These are phyloP conservation scores for Patiria pectinifera DNA, from an alignment of 53 echinoderm and acorn worm genomes.

Conservation along the genomic window DNA sequence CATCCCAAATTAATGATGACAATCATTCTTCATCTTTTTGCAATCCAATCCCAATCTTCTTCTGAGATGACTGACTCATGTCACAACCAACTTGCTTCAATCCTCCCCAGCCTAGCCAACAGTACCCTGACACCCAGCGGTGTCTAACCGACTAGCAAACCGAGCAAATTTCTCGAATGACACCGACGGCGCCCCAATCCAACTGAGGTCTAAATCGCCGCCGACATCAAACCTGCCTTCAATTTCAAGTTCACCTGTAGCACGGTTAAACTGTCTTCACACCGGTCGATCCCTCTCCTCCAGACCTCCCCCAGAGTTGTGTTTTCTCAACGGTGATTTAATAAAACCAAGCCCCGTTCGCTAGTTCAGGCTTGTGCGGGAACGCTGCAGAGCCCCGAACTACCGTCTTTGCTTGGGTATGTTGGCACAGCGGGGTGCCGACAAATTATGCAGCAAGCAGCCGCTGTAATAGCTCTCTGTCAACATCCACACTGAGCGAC, in stretches of 20 bases:
- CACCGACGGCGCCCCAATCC: conserved; percentile 14
- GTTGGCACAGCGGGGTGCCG: conserved; percentile 34
- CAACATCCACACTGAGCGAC: conserved; percentile 49
- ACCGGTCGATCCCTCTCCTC: neutral
- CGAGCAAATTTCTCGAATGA: conserved; percentile 25
- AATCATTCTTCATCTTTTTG: neutral
- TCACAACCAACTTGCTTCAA: conserved; percentile 45
- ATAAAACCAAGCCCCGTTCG: conserved; percentile 2
- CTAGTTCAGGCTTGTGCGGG: neutral
- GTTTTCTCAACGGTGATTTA: conserved; percentile 57
- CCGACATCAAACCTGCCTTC: conserved; percentile 51
- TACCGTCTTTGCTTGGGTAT: conserved; percentile 7
- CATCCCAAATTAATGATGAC: neutral
- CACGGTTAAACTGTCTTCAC: neutral
- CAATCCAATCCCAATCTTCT: neutral
- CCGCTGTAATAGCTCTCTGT: conserved; percentile 42
- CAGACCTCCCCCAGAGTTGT: conserved; percentile 39
- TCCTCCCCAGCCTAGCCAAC: neutral
- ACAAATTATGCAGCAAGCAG: conserved; percentile 66
- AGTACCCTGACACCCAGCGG: conserved; percentile 50
- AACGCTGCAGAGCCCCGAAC: neutral
- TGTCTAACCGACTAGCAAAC: conserved; percentile 11
- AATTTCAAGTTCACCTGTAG: conserved; percentile 54
- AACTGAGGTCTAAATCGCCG: conserved; percentile 26
- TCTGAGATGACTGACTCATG: conserved; percentile 31